phyloP scores from a whole-genome alignment of 2,888 invertebrate genomes.

The Phyllotreta striolata region DNA sequence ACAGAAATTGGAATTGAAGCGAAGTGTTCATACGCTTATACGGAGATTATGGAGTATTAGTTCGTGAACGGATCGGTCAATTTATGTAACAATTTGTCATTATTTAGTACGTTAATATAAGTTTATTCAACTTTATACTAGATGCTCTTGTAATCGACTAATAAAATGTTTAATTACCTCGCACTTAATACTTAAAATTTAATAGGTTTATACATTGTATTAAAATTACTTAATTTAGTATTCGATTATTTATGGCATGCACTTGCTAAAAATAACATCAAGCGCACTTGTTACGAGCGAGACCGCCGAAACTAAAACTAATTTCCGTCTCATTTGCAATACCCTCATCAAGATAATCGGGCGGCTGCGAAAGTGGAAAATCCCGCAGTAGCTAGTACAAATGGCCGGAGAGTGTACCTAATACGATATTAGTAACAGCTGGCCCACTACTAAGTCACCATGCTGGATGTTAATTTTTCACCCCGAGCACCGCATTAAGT shows the following conservation, averaged over 20 bases:
- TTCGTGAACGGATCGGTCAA: too few relatives aligned
- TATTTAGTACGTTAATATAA: too few relatives aligned
- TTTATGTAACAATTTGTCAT: too few relatives aligned
- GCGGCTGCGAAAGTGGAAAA: constrained; percentile 19
- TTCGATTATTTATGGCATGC: background rate
- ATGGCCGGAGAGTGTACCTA: constrained; percentile 26
- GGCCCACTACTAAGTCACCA: constrained; percentile 30
- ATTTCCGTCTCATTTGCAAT: constrained; percentile 13
- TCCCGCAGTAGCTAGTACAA: constrained; percentile 13
- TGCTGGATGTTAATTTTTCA: constrained; percentile 36
- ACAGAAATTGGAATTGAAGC: too few relatives aligned
- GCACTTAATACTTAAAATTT: too few relatives aligned
- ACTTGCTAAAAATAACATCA: too few relatives aligned
- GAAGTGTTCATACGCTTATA: too few relatives aligned
- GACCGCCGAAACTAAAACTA: constrained; percentile 7
- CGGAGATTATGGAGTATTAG: too few relatives aligned
- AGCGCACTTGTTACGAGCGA: background rate
- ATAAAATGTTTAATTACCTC: too few relatives aligned
- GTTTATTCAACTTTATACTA: too few relatives aligned
- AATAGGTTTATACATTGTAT: too few relatives aligned
- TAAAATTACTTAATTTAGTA: background rate
- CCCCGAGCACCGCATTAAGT: constrained; percentile 34
- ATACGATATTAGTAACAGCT: constrained; percentile 34
- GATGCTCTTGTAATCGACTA: too few relatives aligned
- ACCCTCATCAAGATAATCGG: constrained; percentile 29